Evolutionary conservation across 1,140 invertebrate genomes (phyloP).

Genomic region (Rhagoletis zephyria): DNA sequence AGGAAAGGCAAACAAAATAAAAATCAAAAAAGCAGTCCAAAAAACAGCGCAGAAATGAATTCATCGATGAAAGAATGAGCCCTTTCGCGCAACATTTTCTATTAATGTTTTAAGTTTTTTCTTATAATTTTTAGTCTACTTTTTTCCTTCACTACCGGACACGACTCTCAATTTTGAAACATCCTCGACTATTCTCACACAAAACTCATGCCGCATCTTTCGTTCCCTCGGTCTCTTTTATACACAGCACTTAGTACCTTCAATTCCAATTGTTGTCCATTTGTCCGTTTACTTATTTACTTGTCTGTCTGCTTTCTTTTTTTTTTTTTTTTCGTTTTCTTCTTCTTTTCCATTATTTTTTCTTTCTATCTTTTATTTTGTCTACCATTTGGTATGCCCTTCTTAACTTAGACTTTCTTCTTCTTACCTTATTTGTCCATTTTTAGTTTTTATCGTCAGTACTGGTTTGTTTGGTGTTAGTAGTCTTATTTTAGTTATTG

Average conservation of each 20-base stretch:
- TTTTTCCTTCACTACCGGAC: background rate
- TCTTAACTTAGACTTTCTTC: background rate
- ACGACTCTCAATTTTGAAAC: background rate
- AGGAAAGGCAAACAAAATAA: background rate
- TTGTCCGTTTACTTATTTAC: conserved; percentile 16
- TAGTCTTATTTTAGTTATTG: background rate
- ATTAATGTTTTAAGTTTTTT: conserved; percentile 19
- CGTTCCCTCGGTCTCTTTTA: background rate
- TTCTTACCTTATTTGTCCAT: conserved; percentile 14
- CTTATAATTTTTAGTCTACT: background rate
- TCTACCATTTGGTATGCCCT: conserved; percentile 14
- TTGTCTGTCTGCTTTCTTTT: conserved; percentile 19
- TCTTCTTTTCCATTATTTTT: background rate
- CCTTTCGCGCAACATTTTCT: background rate
- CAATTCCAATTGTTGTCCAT: background rate
- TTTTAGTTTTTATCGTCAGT: background rate
- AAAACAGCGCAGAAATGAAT: background rate
- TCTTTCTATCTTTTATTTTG: background rate
- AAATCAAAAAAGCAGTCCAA: background rate
- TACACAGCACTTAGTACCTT: background rate
- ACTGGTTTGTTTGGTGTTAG: background rate
- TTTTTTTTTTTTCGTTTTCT: background rate
- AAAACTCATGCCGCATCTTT: background rate
- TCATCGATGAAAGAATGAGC: background rate
- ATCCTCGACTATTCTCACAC: background rate